Evolutionary conservation across 2,113 vertebrate genomes (phyloP).

Genomic region (Indicator maculatus): DNA sequence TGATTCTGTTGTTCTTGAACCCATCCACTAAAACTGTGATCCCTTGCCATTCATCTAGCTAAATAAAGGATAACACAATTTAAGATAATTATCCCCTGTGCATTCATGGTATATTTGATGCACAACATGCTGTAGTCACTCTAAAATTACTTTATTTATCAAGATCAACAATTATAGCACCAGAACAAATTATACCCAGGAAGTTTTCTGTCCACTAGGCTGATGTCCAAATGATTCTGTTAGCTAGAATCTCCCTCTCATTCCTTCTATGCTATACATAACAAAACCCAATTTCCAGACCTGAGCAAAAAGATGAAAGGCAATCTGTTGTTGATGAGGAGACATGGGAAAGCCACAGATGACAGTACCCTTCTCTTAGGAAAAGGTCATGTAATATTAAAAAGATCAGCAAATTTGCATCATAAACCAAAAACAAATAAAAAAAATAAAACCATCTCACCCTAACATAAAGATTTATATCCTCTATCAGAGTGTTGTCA

Average conservation of each 20-base stretch:
- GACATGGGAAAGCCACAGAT: background rate
- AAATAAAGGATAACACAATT: constrained; percentile 10
- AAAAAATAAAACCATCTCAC: background rate
- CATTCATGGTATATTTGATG: background rate
- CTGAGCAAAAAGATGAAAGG: background rate
- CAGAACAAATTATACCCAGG: background rate
- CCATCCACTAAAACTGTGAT: background rate
- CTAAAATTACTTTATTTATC: constrained; percentile 12
- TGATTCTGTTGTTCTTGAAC: background rate
- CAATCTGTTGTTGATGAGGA: background rate
- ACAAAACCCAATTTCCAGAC: background rate
- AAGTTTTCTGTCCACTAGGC: background rate
- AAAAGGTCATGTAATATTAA: background rate
- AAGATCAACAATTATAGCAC: background rate
- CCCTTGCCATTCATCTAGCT: background rate
- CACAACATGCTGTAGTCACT: background rate
- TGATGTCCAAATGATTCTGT: background rate
- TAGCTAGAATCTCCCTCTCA: background rate
- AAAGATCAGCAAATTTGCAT: background rate
- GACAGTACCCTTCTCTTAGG: background rate
- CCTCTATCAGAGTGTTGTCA: background rate
- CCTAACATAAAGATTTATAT: background rate
- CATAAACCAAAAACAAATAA: background rate
- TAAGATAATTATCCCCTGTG: constrained; percentile 12
- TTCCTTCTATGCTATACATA: background rate